phyloP scores from a whole-genome alignment of 2,113 vertebrate species.

The Pelecanoides urinatrix region DNA sequence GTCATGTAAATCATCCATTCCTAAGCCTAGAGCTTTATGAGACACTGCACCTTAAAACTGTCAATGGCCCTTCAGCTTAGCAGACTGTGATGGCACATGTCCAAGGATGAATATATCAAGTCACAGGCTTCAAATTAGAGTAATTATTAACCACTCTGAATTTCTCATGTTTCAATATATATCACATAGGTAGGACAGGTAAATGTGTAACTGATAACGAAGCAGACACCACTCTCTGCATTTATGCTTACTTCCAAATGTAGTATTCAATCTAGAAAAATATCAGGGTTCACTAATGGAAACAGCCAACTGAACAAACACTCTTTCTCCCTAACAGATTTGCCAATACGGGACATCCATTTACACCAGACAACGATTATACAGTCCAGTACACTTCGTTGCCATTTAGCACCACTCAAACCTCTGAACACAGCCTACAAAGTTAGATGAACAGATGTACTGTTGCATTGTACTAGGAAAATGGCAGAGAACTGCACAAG shows the following conservation, averaged over 20 bases:
- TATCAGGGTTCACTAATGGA: neutral
- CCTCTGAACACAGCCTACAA: neutral
- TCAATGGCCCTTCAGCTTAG: slow-evolving; percentile 10
- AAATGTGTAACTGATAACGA: neutral
- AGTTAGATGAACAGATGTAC: neutral
- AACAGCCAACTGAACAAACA: neutral
- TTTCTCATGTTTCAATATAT: neutral
- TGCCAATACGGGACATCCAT: neutral
- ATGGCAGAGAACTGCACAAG: neutral
- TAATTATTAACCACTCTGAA: neutral
- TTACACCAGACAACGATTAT: neutral
- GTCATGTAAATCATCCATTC: neutral
- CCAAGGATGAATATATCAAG: neutral
- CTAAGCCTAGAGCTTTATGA: neutral
- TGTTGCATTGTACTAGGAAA: neutral
- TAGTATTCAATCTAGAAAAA: neutral
- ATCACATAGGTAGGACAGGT: neutral
- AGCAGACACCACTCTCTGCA: neutral
- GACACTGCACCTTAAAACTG: neutral
- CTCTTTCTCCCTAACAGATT: neutral
- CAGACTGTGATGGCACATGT: neutral
- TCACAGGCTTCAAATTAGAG: neutral
- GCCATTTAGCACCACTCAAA: neutral
- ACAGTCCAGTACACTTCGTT: neutral
- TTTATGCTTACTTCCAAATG: neutral